Conservation (phyloP, 2,113 vertebrate genomes). For the Apistogramma diplotaenia region DNA sequence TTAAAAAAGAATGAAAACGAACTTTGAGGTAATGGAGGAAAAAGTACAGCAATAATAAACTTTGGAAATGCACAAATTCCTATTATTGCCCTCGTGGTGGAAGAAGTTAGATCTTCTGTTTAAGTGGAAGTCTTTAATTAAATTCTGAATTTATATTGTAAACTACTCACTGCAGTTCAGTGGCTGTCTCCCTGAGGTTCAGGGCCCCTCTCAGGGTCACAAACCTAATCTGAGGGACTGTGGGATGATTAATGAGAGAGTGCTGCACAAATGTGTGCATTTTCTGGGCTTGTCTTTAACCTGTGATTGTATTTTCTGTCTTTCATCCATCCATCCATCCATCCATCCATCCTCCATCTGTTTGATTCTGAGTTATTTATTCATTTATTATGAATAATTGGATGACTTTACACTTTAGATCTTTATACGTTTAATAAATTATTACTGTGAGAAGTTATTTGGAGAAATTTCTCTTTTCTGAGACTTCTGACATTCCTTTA, state of each 20-base stretch:
- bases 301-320: neutral
- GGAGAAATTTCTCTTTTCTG: neutral
- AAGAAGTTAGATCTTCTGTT: neutral
- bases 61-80: neutral
- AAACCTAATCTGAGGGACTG: neutral
- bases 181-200: neutral
- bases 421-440: neutral
- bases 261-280: neutral
- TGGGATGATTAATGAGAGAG: neutral
- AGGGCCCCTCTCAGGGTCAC: neutral
- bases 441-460: neutral
- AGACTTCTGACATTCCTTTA: neutral
- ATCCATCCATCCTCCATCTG: neutral
- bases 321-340: neutral
- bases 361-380: neutral
- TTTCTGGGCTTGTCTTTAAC: neutral
- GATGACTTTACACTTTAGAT: neutral
- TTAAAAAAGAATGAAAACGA: conserved; percentile 2
- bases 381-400: neutral
- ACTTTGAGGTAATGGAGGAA: neutral
- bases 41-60: neutral
- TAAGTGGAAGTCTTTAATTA: neutral
- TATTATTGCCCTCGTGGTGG: neutral
- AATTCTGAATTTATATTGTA: neutral
- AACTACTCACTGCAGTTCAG: neutral